phyloP scores from a whole-genome alignment of 1,140 invertebrate genomes.

The Drosophila repletoides region DNA sequence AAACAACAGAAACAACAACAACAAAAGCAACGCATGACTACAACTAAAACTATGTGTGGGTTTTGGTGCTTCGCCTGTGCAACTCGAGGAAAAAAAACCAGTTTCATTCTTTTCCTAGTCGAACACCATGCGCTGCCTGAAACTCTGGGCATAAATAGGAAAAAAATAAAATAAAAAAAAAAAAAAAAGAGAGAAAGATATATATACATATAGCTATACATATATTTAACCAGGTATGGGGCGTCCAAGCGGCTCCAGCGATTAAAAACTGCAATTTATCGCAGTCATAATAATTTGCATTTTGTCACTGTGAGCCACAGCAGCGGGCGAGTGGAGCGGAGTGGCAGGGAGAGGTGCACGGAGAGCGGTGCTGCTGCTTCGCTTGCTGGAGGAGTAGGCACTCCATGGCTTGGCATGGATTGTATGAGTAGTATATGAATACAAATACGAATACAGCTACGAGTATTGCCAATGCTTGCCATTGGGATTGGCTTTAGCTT shows the following conservation, averaged over 20 bases:
- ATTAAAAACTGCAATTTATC: slow-evolving; percentile 81
- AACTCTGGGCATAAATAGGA: slow-evolving; percentile 29
- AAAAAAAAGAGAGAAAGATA: slow-evolving; percentile 13
- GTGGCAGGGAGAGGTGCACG: too few relatives aligned
- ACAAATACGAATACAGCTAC: too few relatives aligned
- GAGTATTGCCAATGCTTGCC: too few relatives aligned
- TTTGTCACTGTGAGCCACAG: slow-evolving; percentile 66
- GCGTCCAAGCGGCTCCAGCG: slow-evolving; percentile 63
- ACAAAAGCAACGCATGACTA: slow-evolving; percentile 59
- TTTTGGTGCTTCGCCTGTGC: slow-evolving; percentile 48
- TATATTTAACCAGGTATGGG: slow-evolving; percentile 49
- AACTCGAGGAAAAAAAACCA: slow-evolving; percentile 56
- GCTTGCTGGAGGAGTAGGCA: too few relatives aligned
- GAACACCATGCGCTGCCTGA: neutral
- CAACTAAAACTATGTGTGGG: slow-evolving; percentile 75
- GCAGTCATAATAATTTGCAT: slow-evolving; percentile 80
- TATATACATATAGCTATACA: slow-evolving; percentile 21
- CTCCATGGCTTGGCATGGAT: too few relatives aligned
- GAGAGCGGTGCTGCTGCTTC: too few relatives aligned
- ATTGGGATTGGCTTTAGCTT: slow-evolving; percentile 6
- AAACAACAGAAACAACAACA: slow-evolving; percentile 14
- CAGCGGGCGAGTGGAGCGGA: too few relatives aligned
- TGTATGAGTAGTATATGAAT: too few relatives aligned
- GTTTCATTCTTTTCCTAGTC: slow-evolving; percentile 73
- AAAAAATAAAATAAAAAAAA: slow-evolving; percentile 20